Evolutionary conservation across 2,888 invertebrate species (phyloP), one percentile per base, ranked within the genome.

Genomic region (Cryptocheilus praepositus): DNA sequence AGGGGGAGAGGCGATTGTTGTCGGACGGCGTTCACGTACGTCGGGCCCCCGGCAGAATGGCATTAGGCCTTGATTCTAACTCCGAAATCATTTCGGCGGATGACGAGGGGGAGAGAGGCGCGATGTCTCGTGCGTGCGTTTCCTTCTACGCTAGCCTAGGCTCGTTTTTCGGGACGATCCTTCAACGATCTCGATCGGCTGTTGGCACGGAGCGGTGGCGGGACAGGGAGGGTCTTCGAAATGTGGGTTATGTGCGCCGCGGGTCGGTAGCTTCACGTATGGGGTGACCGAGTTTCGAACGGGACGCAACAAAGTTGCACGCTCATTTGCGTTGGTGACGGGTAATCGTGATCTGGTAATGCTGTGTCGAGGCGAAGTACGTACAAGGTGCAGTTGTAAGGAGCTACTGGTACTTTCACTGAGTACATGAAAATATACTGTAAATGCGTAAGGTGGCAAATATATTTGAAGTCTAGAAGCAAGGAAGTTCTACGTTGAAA

Each of bases 1-100:
- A 2, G 36, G 36, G 66, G 67, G 71, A 71, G 73, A 73, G 73
- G 70, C 73, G 74, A 78, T 79, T 76, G 77, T 81, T 69, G 73
- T 64, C 57, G 61, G 36, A 60, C 65, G 75, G 73, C 74, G 76
- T 78, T 78, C 79, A 21, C 67, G 56, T 36, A 7, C 36, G 36
- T 36, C 36, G 36, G 36, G 11, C 7, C 36, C 36, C 8, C 36
- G 36, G 13, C 71, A 74, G 76, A 79, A 79, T 77, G 70, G 76
- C 80, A 80, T 81, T 76, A 79, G 76, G 68, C 76, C 74, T 77
- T 80, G 84, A 83, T 83, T 81, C 79, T 81, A 81, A 83, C 85
- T 85, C 54, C 63, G 65, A 79, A 75, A 84, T 81, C 76, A 85
- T 85, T 83, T 71, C 64, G 57, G 69, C 13, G 36, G 36, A 36